Evolutionary conservation across 2,797 vertebrate species (phyloP).

Genomic region (Lophius americanus): DNA sequence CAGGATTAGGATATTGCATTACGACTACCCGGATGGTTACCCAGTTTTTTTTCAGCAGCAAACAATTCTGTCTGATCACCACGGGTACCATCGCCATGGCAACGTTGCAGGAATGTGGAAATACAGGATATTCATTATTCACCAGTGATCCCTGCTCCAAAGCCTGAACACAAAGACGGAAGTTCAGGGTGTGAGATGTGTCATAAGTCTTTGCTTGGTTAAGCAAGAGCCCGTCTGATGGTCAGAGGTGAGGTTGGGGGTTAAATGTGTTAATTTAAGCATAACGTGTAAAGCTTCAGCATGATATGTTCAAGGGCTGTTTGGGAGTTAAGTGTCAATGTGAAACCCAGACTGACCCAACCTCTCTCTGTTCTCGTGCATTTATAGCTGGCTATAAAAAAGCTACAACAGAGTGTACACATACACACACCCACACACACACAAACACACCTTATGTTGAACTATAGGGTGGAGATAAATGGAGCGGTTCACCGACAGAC

Average conservation of each 20-base stretch:
- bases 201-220: not conserved
- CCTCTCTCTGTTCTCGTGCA: conserved; percentile 31
- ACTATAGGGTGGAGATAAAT: conserved; percentile 56
- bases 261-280: not conserved
- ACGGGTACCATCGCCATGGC: conserved; percentile 21
- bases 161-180: not conserved
- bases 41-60: conserved; percentile 16
- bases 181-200: not conserved
- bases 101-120: conserved; percentile 69
- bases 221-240: not conserved
- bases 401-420: conserved; percentile 8
- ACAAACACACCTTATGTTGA: conserved; percentile 48
- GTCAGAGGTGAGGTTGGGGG: not conserved
- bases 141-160: conserved; percentile 34
- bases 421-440: conserved; percentile 22
- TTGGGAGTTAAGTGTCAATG: not conserved
- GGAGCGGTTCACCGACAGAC: conserved; percentile 16
- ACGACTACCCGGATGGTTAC: conserved; percentile 11
- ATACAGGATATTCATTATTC: conserved; percentile 60
- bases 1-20: conserved; percentile 10
- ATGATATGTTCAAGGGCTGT: not conserved
- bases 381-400: conserved; percentile 72
- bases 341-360: conserved; percentile 14
- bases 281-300: not conserved
- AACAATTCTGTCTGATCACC: conserved; percentile 3